phyloP scores from a whole-genome alignment of 1,140 invertebrate genomes.

The Philopotamus ludificatus region DNA sequence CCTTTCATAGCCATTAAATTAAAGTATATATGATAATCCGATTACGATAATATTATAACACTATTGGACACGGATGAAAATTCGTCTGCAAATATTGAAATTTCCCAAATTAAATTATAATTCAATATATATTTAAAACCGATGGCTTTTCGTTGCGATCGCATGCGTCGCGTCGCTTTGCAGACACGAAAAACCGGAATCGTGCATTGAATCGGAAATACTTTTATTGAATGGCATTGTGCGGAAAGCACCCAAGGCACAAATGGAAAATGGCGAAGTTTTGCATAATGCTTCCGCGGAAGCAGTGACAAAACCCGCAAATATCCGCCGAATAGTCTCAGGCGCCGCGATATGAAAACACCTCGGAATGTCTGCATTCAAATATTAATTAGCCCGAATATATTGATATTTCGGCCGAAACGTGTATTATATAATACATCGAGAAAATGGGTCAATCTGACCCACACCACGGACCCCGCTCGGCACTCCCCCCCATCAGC shows the following conservation, averaged over 20 bases:
- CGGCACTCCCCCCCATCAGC: too few relatives aligned
- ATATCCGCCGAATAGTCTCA: not conserved
- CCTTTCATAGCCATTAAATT: too few relatives aligned
- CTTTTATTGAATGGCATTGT: conserved; percentile 40
- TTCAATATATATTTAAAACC: too few relatives aligned
- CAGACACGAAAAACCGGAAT: conserved; percentile 4
- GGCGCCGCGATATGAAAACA: not conserved
- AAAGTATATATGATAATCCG: too few relatives aligned
- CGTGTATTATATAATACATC: not conserved
- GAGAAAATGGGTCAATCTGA: not conserved
- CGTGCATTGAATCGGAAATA: conserved; percentile 40
- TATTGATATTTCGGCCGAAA: not conserved
- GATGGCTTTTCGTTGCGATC: not conserved
- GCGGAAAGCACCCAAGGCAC: conserved; percentile 15
- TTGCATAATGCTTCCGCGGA: conserved; percentile 32
- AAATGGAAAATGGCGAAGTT: conserved; percentile 5
- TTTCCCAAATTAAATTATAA: too few relatives aligned
- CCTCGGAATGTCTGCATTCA: not conserved
- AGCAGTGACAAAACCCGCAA: not conserved
- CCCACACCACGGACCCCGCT: too few relatives aligned
- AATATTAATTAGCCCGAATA: conserved; percentile 2
- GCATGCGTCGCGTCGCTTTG: not conserved
- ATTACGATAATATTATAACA: too few relatives aligned
- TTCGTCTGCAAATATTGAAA: too few relatives aligned
- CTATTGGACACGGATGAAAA: too few relatives aligned